These are phyloP conservation scores for Empis livida DNA, from an alignment of 2,888 invertebrate species.

Conservation along the genomic window DNA sequence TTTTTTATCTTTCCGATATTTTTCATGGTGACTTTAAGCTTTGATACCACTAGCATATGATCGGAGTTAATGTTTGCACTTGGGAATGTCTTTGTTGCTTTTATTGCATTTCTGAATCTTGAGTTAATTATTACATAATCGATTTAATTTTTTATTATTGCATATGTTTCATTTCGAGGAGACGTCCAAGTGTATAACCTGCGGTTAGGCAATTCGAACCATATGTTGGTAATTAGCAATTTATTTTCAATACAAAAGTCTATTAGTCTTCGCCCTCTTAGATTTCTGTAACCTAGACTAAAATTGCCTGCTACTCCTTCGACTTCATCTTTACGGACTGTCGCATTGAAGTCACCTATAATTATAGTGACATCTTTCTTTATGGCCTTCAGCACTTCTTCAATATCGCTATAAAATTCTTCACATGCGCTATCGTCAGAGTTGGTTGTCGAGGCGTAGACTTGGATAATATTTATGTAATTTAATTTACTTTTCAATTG, in stretches of 20 bases:
- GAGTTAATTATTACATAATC: not conserved
- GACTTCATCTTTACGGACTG: too few species aligned
- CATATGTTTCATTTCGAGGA: not conserved
- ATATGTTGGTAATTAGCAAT: too few species aligned
- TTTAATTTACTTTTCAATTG: not conserved
- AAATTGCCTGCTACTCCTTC: too few species aligned
- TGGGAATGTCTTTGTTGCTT: not conserved
- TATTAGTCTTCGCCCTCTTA: not conserved
- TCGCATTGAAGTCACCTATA: too few species aligned
- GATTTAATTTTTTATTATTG: not conserved
- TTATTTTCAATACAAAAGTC: too few species aligned
- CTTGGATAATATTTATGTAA: not conserved
- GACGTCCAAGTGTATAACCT: not conserved
- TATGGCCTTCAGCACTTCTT: not conserved
- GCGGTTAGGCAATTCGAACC: not conserved
- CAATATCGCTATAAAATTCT: not conserved
- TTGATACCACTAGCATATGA: not conserved
- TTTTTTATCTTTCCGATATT: not conserved
- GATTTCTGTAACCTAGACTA: too few species aligned
- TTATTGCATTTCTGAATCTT: not conserved
- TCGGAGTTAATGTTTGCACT: not conserved
- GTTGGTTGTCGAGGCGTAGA: not conserved
- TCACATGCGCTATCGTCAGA: not conserved
- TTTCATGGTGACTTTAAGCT: not conserved
- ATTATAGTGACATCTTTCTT: not conserved